phyloP scores from a whole-genome alignment of 1,140 invertebrate species.

The Kradibia gibbosae region DNA sequence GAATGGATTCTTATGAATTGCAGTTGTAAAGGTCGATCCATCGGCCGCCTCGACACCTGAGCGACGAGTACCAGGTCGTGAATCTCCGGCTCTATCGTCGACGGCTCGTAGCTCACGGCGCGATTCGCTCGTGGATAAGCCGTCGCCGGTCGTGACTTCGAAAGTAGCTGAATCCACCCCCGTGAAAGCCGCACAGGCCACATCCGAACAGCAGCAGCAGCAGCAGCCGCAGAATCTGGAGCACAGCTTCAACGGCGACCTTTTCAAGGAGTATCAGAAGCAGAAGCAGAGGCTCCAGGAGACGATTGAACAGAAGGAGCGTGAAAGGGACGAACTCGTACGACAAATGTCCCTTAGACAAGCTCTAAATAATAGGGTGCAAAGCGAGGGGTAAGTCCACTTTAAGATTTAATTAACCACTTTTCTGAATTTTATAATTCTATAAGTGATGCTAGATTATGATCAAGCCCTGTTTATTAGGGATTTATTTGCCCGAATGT shows the following conservation, averaged over 20 bases:
- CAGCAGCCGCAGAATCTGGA: conserved; percentile 69
- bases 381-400: conserved; percentile 69
- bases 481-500: too few relatives aligned
- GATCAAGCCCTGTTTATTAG: too few relatives aligned
- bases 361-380: conserved; percentile 69
- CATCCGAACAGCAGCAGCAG: conserved; percentile 57
- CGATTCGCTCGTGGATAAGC: conserved; percentile 76
- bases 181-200: conserved; percentile 55
- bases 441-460: too few relatives aligned
- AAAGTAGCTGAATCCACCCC: conserved; percentile 68
- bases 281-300: conserved; percentile 81
- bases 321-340: conserved; percentile 74
- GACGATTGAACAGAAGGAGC: conserved; percentile 76
- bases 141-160: conserved; percentile 59
- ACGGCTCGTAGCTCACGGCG: conserved; percentile 76
- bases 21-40: conserved; percentile 56
- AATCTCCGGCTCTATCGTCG: conserved; percentile 75
- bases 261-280: conserved; percentile 82
- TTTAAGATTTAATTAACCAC: too few relatives aligned
- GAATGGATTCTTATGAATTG: background rate
- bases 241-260: conserved; percentile 78
- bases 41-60: conserved; percentile 75
- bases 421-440: too few relatives aligned
- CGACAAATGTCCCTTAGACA: conserved; percentile 71
- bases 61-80: conserved; percentile 71